These are phyloP conservation scores for Lochmaea capreae DNA, from an alignment of 2,888 invertebrate genomes.

Conservation along the genomic window DNA sequence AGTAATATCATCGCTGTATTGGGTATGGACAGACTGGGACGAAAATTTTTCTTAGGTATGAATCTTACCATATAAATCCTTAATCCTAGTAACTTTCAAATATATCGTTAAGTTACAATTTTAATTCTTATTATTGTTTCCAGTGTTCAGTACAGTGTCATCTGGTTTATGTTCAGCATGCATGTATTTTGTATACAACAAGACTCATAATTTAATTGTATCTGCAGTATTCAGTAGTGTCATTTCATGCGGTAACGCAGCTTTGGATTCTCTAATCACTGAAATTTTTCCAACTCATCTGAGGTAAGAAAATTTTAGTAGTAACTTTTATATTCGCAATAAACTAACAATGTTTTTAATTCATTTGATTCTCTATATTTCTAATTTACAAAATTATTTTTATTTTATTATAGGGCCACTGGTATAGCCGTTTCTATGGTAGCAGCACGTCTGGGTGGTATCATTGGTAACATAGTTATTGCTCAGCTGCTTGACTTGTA, in stretches of 20 bases:
- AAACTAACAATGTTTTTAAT: neutral
- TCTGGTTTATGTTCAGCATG: slow-evolving; percentile 86
- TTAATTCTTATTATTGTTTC: slow-evolving; percentile 52
- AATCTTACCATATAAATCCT: neutral
- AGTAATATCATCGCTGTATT: slow-evolving; percentile 84
- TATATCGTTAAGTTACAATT: too few relatives aligned
- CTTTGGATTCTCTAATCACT: slow-evolving; percentile 91
- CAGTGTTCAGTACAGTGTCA: slow-evolving; percentile 87
- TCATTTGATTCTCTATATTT: neutral
- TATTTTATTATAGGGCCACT: slow-evolving; percentile 75
- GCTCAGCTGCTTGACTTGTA: slow-evolving; percentile 87
- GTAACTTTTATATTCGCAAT: neutral
- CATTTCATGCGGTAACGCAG: slow-evolving; percentile 89
- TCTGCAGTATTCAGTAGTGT: slow-evolving; percentile 89
- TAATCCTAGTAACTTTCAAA: too few relatives aligned
- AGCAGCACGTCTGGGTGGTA: slow-evolving; percentile 89
- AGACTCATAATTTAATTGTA: slow-evolving; percentile 84
- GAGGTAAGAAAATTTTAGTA: slow-evolving; percentile 68
- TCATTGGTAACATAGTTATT: slow-evolving; percentile 89
- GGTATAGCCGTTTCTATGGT: slow-evolving; percentile 93
- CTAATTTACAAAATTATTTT: slow-evolving; percentile 18
- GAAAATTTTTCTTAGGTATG: slow-evolving; percentile 84
- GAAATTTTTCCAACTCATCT: slow-evolving; percentile 94
- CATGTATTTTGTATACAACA: slow-evolving; percentile 87
- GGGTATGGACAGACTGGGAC: slow-evolving; percentile 87